Percentiles rank a stretch among this genome's conserved stretches.
phyloP scores from a whole-genome alignment of 2,888 invertebrate species.

The Hydrotaea diabolus region DNA sequence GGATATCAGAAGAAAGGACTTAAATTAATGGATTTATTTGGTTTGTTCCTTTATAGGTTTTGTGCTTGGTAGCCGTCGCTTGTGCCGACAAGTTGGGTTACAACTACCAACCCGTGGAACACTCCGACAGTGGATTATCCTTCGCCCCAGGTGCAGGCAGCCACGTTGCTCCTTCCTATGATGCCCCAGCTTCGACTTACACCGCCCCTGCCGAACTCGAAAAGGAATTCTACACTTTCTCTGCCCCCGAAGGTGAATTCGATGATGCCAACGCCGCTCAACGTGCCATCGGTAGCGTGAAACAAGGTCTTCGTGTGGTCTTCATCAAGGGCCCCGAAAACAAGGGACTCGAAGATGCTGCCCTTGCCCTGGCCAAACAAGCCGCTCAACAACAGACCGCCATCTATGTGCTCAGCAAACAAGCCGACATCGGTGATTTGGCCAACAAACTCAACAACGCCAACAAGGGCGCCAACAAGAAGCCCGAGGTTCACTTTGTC shows the following conservation, averaged over 20 bases:
- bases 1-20: background rate
- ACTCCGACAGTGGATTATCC: constrained; percentile 73
- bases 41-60: constrained; percentile 63
- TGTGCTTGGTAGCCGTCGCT: constrained; percentile 74
- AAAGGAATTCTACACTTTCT: constrained; percentile 76
- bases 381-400: constrained; percentile 77
- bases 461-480: constrained; percentile 71
- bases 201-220: constrained; percentile 62
- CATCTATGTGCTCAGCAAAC: constrained; percentile 78
- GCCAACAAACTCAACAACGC: constrained; percentile 75
- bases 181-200: too few relatives aligned
- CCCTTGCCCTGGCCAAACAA: constrained; percentile 75
- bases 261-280: constrained; percentile 71
- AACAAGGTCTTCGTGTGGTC: constrained; percentile 76
- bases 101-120: constrained; percentile 74
- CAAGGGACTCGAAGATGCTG: constrained; percentile 74
- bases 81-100: constrained; percentile 75
- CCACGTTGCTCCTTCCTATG: constrained; percentile 30
- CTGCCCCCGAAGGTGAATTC: constrained; percentile 77
- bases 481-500: constrained; percentile 78
- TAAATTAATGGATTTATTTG: too few relatives aligned
- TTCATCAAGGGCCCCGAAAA: constrained; percentile 78
- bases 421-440: constrained; percentile 74
- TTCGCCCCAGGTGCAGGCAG: constrained; percentile 69
- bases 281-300: constrained; percentile 71